phyloP scores from a whole-genome alignment of 1,140 invertebrate species.

The Achroia grisella region DNA sequence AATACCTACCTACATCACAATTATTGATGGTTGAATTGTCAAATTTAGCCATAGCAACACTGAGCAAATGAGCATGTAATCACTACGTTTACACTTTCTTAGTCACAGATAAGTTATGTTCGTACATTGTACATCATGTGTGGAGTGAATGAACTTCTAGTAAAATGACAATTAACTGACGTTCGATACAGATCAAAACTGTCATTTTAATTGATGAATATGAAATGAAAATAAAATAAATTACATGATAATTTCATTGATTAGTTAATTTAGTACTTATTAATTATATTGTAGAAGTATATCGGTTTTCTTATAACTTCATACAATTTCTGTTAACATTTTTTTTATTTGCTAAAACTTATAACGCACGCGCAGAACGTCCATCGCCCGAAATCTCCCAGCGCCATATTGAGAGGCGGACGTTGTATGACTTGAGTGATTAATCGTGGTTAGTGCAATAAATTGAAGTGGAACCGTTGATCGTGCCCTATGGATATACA shows the following conservation, averaged over 20 bases:
- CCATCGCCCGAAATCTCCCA: constrained; percentile 71
- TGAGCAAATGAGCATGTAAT: too few species aligned
- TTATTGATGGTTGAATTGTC: too few species aligned
- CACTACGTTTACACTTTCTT: too few species aligned
- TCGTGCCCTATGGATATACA: constrained; percentile 74
- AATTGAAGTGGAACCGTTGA: constrained; percentile 70
- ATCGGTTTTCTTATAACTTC: constrained; percentile 24
- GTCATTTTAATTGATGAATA: constrained; percentile 50
- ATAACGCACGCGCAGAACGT: constrained; percentile 72
- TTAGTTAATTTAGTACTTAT: constrained; percentile 28
- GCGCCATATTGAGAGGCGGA: constrained; percentile 75
- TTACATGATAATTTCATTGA: constrained; percentile 27
- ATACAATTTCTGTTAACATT: constrained; percentile 31
- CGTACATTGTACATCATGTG: too few species aligned
- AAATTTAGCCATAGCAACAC: too few species aligned
- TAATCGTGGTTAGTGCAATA: constrained; percentile 73
- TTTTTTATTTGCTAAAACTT: constrained; percentile 64
- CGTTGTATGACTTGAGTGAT: constrained; percentile 72
- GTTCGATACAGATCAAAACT: constrained; percentile 19
- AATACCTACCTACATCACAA: too few species aligned
- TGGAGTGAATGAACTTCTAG: too few species aligned
- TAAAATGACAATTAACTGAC: constrained; percentile 12
- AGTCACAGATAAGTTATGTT: too few species aligned
- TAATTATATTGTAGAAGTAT: constrained; percentile 25
- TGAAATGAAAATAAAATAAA: constrained; percentile 52